Conservation (phyloP, 2,888 invertebrate genomes). For the Ochropacha duplaris region DNA sequence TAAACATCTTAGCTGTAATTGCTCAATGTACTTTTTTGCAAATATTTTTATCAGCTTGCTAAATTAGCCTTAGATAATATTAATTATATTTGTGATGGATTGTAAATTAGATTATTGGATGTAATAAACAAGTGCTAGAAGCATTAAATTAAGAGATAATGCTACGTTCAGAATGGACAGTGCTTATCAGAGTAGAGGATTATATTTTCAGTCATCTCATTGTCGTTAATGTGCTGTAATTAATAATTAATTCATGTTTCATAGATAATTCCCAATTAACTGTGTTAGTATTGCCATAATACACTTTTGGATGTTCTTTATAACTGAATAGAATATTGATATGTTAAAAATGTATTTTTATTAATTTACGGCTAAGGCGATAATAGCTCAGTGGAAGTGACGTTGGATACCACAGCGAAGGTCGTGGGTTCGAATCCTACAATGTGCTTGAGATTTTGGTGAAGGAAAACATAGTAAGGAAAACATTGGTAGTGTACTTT, state of each 20-base stretch:
- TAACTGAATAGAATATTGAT: slow-evolving; percentile 58
- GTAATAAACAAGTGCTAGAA: background rate
- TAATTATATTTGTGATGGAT: background rate
- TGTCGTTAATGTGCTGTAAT: slow-evolving; percentile 21
- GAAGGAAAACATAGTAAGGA: too few species aligned
- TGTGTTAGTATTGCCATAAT: slow-evolving; percentile 44
- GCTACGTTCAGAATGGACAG: background rate
- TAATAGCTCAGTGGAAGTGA: too few species aligned
- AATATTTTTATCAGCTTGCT: slow-evolving; percentile 13
- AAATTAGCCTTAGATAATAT: background rate
- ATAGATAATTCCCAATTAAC: slow-evolving; percentile 31
- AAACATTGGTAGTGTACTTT: too few species aligned
- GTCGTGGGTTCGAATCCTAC: too few species aligned
- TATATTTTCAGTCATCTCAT: slow-evolving; percentile 15
- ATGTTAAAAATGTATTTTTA: slow-evolving; percentile 55
- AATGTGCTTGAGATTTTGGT: too few species aligned
- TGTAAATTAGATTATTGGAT: background rate
- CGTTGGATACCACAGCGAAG: too few species aligned
- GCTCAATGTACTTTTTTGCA: slow-evolving; percentile 31
- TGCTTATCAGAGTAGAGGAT: background rate
- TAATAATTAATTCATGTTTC: slow-evolving; percentile 13
- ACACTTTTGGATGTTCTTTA: slow-evolving; percentile 44
- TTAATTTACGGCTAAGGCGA: too few species aligned
- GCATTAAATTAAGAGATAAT: background rate
- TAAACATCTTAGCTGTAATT: slow-evolving; percentile 16